Percentiles rank a stretch among this genome's conserved stretches.
Conservation (phyloP, 2,113 vertebrate genomes). For the Chelonoidis abingdonii region DNA sequence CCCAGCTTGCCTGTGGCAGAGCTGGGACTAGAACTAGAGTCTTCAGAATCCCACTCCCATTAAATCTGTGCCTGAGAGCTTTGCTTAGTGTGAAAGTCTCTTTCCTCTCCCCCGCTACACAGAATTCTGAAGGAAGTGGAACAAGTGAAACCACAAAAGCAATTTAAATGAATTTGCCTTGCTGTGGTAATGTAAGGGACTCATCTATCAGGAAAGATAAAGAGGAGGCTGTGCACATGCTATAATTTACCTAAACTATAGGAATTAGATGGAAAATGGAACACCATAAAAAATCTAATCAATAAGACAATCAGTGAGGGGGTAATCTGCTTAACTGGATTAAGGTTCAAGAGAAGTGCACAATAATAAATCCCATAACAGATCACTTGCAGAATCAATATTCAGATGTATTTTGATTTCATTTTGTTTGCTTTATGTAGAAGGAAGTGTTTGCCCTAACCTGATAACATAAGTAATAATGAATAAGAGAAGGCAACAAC, state of each 20-base stretch:
- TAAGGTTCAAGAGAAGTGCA: constrained; percentile 63
- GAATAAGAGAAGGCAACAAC: background rate
- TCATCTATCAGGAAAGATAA: background rate
- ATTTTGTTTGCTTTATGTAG: background rate
- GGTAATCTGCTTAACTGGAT: constrained; percentile 27
- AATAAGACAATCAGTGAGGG: constrained; percentile 67
- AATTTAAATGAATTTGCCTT: background rate
- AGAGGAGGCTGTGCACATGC: constrained; percentile 30
- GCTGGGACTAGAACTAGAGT: background rate
- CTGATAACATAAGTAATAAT: constrained; percentile 17
- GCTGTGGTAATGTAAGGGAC: background rate
- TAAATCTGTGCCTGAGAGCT: background rate
- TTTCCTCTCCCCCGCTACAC: background rate
- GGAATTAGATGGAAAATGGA: constrained; percentile 68
- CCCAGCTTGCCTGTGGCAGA: background rate
- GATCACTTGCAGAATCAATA: constrained; percentile 59
- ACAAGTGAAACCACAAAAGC: constrained; percentile 17
- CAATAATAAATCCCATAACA: constrained; percentile 55
- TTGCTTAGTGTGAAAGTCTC: background rate
- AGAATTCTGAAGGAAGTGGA: background rate
- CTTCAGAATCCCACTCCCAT: background rate
- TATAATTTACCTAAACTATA: constrained; percentile 71
- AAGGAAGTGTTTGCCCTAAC: constrained; percentile 12
- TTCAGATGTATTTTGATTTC: background rate
- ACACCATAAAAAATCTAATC: constrained; percentile 72